Evolutionary conservation across 2,797 vertebrate species (phyloP).

Genomic region (Oreochromis grahami): DNA sequence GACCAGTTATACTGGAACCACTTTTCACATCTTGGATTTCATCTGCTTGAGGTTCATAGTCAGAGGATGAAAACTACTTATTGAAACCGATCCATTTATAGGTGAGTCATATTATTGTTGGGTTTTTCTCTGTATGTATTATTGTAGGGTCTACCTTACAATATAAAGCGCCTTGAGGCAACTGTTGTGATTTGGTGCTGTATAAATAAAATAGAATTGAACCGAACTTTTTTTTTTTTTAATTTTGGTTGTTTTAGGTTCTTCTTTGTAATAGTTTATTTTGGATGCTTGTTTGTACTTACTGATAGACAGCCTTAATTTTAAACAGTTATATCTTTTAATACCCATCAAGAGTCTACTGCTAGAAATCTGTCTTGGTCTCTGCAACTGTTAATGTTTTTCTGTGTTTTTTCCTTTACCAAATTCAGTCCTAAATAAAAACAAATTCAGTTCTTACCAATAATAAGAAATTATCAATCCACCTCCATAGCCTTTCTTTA

Average conservation of each 20-base stretch:
- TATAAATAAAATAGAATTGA: too few species aligned
- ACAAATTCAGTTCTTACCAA: not conserved
- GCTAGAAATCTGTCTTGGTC: not conserved
- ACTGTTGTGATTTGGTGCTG: too few species aligned
- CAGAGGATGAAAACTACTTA: not conserved
- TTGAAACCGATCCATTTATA: not conserved
- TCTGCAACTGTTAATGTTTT: not conserved
- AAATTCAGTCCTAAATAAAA: not conserved
- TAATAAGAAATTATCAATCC: not conserved
- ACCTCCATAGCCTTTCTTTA: conserved; percentile 25
- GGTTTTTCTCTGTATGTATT: too few species aligned
- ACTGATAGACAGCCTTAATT: not conserved
- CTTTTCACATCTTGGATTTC: not conserved
- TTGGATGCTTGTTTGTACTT: not conserved
- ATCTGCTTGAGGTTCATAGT: not conserved
- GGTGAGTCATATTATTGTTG: too few species aligned
- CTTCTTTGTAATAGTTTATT: not conserved
- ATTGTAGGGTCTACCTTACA: too few species aligned
- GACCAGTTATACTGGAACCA: not conserved
- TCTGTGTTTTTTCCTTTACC: not conserved
- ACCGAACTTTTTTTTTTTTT: too few species aligned
- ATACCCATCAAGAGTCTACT: not conserved
- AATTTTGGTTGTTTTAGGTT: not conserved
- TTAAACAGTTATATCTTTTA: not conserved
- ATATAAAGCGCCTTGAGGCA: too few species aligned